Evolutionary conservation across 2,113 vertebrate genomes (phyloP).

Genomic region (Saguinus midas): DNA sequence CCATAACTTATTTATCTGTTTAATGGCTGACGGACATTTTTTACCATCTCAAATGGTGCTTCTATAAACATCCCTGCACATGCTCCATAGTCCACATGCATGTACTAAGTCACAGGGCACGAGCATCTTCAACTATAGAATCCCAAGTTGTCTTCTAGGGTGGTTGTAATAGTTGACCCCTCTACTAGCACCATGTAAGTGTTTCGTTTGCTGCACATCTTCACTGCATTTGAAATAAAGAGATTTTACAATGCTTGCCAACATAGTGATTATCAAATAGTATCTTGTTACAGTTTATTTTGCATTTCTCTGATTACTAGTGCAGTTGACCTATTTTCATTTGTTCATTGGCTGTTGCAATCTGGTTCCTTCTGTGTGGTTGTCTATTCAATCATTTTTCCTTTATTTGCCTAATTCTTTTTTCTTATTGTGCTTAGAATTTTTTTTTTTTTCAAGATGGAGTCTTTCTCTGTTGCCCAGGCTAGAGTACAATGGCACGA

Average conservation of each 20-base stretch:
- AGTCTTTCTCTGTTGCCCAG: no score
- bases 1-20: background rate
- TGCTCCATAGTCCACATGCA: background rate
- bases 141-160: background rate
- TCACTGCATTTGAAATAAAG: background rate
- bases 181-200: background rate
- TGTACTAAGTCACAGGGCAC: background rate
- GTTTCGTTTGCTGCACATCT: background rate
- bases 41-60: background rate
- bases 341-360: background rate
- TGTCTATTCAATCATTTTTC: background rate
- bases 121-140: background rate
- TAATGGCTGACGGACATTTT: background rate
- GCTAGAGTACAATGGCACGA: no score
- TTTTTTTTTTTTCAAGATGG: no score
- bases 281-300: background rate
- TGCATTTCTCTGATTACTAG: background rate
- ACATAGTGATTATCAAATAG: background rate
- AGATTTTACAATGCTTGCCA: background rate
- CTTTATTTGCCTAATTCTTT: background rate
- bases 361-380: background rate
- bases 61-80: background rate
- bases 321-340: background rate
- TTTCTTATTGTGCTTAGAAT: background rate
- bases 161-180: background rate